phyloP scores from a whole-genome alignment of 2,888 invertebrate genomes.

The Drosophila stalkeri region DNA sequence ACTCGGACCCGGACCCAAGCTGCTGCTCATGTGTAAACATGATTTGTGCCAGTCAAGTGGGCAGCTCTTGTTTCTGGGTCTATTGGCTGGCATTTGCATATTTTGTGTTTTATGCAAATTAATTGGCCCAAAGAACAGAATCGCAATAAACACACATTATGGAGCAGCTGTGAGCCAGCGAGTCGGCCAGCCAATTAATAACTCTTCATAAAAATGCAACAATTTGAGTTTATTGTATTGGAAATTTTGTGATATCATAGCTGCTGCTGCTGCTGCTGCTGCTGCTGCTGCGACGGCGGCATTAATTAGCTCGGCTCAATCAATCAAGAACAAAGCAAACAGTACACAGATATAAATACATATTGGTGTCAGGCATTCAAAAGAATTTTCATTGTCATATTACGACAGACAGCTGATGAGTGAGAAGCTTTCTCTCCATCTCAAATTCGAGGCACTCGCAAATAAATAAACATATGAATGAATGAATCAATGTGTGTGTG shows the following conservation, averaged over 20 bases:
- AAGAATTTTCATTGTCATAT: constrained; percentile 34
- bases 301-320: constrained; percentile 53
- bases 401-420: background rate
- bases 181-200: constrained; percentile 48
- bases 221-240: constrained; percentile 28
- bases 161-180: constrained; percentile 13
- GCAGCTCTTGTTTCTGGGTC: constrained; percentile 50
- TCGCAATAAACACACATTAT: constrained; percentile 29
- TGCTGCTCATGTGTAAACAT: constrained; percentile 71
- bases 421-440: constrained; percentile 59
- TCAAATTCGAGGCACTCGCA: constrained; percentile 38
- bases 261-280: constrained; percentile 1
- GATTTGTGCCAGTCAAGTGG: constrained; percentile 73
- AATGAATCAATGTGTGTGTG: background rate
- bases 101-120: constrained; percentile 74
- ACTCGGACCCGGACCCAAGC: constrained; percentile 18
- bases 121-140: constrained; percentile 32
- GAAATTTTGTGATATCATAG: constrained; percentile 38
- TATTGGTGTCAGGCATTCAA: constrained; percentile 51
- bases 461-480: background rate
- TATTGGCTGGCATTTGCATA: constrained; percentile 64
- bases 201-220: constrained; percentile 40
- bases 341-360: constrained; percentile 11
- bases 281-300: background rate
- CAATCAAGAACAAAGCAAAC: constrained; percentile 49